Conservation (phyloP, 2,113 vertebrate species). For the Calidris pugnax region DNA sequence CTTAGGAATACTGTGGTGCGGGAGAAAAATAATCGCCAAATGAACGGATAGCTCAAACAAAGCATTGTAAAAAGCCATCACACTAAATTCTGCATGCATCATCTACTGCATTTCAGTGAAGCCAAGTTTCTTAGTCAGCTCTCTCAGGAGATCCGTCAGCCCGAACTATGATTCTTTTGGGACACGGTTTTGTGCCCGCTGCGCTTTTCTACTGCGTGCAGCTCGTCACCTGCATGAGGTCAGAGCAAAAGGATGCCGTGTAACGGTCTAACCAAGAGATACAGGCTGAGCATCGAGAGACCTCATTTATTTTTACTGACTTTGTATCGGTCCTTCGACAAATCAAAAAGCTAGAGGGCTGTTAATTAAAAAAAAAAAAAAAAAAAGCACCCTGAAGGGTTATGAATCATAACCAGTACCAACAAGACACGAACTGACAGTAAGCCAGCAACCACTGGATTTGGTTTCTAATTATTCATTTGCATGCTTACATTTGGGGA, state of each 20-base stretch:
- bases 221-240: not conserved
- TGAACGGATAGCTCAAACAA: slow-evolving; percentile 23
- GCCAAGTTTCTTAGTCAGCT: slow-evolving; percentile 49
- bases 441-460: slow-evolving; percentile 3
- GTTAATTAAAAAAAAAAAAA: not conserved
- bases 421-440: not conserved
- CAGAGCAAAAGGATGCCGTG: not conserved
- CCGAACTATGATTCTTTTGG: not conserved
- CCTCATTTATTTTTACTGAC: not conserved
- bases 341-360: not conserved
- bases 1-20: not conserved
- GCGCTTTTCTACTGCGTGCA: not conserved
- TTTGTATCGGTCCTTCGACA: not conserved
- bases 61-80: slow-evolving; percentile 54
- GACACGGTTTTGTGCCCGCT: not conserved
- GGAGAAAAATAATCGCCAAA: slow-evolving; percentile 9
- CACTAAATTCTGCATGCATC: slow-evolving; percentile 56
- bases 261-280: not conserved
- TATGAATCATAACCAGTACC: not conserved
- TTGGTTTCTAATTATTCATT: slow-evolving; percentile 9
- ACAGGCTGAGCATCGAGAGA: not conserved
- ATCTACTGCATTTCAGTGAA: slow-evolving; percentile 14
- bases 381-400: not conserved
- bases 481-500: not conserved
- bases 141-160: not conserved